Conservation (phyloP, 2,797 vertebrate genomes). For the Macropus fuliginosus region DNA sequence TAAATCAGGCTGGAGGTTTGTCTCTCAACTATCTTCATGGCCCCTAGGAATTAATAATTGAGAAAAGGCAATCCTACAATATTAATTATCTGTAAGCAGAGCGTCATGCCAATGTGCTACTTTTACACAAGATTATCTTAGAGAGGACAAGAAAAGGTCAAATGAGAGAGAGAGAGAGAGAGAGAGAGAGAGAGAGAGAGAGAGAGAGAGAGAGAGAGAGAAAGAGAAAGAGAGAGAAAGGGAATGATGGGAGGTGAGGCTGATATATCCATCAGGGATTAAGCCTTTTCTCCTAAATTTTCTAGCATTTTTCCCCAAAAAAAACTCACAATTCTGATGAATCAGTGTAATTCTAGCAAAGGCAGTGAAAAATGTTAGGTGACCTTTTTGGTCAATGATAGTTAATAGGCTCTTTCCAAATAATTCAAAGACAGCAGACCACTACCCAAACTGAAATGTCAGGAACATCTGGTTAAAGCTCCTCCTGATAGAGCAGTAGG, state of each 20-base stretch:
- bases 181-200: slow-evolving; percentile 43
- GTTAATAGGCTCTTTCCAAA: not conserved
- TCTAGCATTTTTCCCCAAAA: not conserved
- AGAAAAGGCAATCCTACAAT: slow-evolving; percentile 22
- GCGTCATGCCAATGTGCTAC: not conserved
- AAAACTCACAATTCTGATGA: not conserved
- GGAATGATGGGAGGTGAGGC: not conserved
- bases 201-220: slow-evolving; percentile 52
- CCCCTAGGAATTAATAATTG: slow-evolving; percentile 51
- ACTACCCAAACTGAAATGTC: slow-evolving; percentile 1
- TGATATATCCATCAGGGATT: not conserved
- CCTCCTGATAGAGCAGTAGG: slow-evolving; percentile 63
- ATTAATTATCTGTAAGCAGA: slow-evolving; percentile 71
- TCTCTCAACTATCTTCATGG: slow-evolving; percentile 48
- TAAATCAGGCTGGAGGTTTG: not conserved
- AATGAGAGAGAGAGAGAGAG: slow-evolving; percentile 53
- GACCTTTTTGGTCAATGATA: not conserved
- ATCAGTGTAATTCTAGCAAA: not conserved
- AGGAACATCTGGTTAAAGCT: not conserved
- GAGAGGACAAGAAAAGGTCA: slow-evolving; percentile 61
- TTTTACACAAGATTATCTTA: slow-evolving; percentile 46
- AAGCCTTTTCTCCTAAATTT: slow-evolving; percentile 43
- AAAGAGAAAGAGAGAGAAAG: slow-evolving; percentile 55
- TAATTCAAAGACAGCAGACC: slow-evolving; percentile 44
- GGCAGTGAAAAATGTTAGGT: slow-evolving; percentile 9